Evolutionary conservation across 1,140 invertebrate genomes (phyloP), one percentile per base, ranked within the genome.

Genomic region (Aphaenogaster ashmeadi): DNA sequence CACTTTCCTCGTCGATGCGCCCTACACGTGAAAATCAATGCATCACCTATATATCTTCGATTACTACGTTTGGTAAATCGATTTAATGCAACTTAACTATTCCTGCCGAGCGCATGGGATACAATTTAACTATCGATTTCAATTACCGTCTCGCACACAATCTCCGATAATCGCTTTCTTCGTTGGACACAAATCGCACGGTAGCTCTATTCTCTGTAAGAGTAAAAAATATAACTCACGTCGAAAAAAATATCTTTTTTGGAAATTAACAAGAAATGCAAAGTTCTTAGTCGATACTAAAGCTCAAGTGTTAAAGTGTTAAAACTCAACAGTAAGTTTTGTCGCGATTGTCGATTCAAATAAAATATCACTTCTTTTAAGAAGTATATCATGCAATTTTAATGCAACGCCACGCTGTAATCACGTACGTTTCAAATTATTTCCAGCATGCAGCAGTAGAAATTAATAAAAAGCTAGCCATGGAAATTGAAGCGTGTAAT

Each of bases 81-180:
- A 60, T 21, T 54, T 74, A 27, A 72, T 60, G 15, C 44, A 83
- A 74, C 21, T 66, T 58, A 58, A 56, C n/a, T 44, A 72, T 83
- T 33, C 13, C 9, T 56, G n/a, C 1, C 36, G 18, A 36, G 15
- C 8, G 64, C 21, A 13, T 8, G 36, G 50, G 11, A 52, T 3
- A 41, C 18, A 71, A 72, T 72, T 33, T 72, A 50, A n/a, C 9
- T 72, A 74, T 58, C 38, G 67, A 83, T 83, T 83, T 74, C 18
- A 50, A 52, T 36, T 58, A 44, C 54, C 27, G 18, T 47, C 6
- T 33, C 18, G 27, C 50, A 11, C 4, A 52, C n/a, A 44, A 69
- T 69, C 36, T 83, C 3, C 18, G 44, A 58, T 58, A 83, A 58
- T 38, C 18, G 18, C n/a, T 74, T 83, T 33, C 27, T 72, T 60